A percentile compares a stretch with the other conserved stretches of the same genome.
These are phyloP conservation scores for Gastrophryne carolinensis DNA, from an alignment of 2,797 vertebrate genomes.

Conservation along the genomic window DNA sequence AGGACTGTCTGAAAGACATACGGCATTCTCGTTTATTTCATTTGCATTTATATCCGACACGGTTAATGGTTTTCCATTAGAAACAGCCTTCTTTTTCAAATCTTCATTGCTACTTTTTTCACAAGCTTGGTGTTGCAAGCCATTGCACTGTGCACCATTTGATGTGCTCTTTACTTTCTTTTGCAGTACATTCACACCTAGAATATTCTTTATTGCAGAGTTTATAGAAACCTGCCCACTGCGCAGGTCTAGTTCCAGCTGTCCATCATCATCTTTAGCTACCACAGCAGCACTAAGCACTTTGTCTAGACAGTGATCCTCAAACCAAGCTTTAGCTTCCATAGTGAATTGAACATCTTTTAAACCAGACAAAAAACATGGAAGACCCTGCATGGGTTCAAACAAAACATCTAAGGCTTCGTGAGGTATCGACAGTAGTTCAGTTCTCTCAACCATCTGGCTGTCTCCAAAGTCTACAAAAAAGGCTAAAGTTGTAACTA, in stretches of 20 bases:
- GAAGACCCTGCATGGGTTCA: slow-evolving; percentile 88
- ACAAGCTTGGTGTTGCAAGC: not conserved
- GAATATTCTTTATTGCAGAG: slow-evolving; percentile 74
- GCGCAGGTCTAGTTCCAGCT: slow-evolving; percentile 80
- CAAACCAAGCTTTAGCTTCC: slow-evolving; percentile 77
- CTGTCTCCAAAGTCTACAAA: slow-evolving; percentile 93
- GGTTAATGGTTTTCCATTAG: not conserved
- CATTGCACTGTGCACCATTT: no score
- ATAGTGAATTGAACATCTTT: slow-evolving; percentile 62
- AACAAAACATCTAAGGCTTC: slow-evolving; percentile 74
- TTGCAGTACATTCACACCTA: not conserved
- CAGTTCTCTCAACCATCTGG: slow-evolving; percentile 69
- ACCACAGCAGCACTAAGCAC: slow-evolving; percentile 71
- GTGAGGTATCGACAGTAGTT: slow-evolving; percentile 74
- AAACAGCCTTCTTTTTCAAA: not conserved
- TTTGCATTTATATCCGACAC: not conserved
- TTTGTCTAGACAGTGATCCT: slow-evolving; percentile 70
- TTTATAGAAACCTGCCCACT: slow-evolving; percentile 78
- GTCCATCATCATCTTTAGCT: slow-evolving; percentile 72
- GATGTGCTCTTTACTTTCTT: not conserved
- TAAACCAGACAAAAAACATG: slow-evolving; percentile 74
- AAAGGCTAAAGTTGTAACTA: slow-evolving; percentile 69
- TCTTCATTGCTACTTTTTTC: not conserved
- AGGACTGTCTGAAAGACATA: no score
- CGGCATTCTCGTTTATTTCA: not conserved